phyloP scores from a whole-genome alignment of 2,888 invertebrate species.

The Odontocerum albicorne region DNA sequence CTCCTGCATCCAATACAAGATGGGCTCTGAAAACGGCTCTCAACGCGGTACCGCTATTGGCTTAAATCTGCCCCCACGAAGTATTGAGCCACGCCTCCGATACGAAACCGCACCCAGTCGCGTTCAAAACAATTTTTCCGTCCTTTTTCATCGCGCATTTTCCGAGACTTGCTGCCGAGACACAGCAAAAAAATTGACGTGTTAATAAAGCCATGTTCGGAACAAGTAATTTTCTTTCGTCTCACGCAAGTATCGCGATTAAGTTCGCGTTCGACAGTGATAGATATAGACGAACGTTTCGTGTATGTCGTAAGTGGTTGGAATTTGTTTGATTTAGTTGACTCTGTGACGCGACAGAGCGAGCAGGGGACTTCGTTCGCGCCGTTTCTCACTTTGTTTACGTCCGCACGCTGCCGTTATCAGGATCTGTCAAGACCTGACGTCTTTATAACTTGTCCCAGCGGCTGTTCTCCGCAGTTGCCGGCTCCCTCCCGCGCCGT shows the following conservation, averaged over 20 bases:
- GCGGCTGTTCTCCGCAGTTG: neutral
- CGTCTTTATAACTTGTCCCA: neutral
- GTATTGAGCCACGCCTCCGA: neutral
- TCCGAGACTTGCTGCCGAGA: conserved; percentile 10
- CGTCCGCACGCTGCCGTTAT: conserved; percentile 4
- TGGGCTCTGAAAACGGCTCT: conserved; percentile 11
- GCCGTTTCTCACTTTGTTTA: conserved; percentile 4
- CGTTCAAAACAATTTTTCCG: conserved; percentile 11
- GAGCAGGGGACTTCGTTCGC: conserved; percentile 1
- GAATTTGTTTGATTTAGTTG: conserved; percentile 15
- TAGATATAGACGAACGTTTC: neutral
- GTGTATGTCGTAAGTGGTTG: neutral
- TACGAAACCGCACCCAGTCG: conserved; percentile 1
- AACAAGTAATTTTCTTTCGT: too few species aligned
- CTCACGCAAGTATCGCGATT: too few species aligned
- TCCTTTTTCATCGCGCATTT: conserved; percentile 16
- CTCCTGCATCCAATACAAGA: conserved; percentile 22
- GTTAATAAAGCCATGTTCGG: conserved; percentile 5
- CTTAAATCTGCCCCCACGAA: conserved; percentile 3
- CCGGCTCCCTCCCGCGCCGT: neutral
- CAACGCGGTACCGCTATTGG: conserved; percentile 10
- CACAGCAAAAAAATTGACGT: conserved; percentile 16
- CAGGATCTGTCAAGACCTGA: conserved; percentile 1
- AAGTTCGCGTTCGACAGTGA: conserved; percentile 4
- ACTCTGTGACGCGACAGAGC: conserved; percentile 12